phyloP scores from a whole-genome alignment of 23 tunicate genomes.

The Ascidia mentula region DNA sequence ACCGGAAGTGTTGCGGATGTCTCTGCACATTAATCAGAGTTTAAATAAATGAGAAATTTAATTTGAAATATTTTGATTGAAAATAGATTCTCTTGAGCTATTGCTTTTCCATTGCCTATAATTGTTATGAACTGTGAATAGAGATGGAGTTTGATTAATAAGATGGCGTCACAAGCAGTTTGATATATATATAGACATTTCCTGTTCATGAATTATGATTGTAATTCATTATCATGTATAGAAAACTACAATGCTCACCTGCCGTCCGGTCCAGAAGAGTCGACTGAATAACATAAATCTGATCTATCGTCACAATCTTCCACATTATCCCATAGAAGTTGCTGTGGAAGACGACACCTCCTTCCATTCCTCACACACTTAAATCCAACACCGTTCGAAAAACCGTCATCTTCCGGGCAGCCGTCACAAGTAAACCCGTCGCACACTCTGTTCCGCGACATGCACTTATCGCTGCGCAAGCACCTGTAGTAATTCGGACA shows the following conservation, averaged over 20 bases:
- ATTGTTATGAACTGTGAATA: too few relatives aligned
- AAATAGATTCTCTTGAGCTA: too few relatives aligned
- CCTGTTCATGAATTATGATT: too few relatives aligned
- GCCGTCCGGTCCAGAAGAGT: neutral
- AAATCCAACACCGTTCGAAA: constrained; percentile 31
- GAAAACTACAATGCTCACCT: too few relatives aligned
- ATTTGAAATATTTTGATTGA: too few relatives aligned
- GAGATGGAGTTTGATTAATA: too few relatives aligned
- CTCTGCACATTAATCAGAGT: too few relatives aligned
- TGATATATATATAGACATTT: too few relatives aligned
- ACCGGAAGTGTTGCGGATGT: neutral
- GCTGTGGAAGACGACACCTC: constrained; percentile 53
- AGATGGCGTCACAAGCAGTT: too few relatives aligned
- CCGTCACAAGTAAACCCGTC: constrained; percentile 45
- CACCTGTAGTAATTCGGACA: constrained; percentile 66
- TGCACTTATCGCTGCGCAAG: constrained; percentile 14
- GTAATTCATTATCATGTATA: too few relatives aligned
- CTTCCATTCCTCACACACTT: constrained; percentile 45
- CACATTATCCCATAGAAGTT: constrained; percentile 41
- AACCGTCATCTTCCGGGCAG: constrained; percentile 40
- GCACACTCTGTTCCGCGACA: constrained; percentile 34
- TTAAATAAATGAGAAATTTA: too few relatives aligned
- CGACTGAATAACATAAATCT: constrained; percentile 29
- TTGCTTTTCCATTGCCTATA: too few relatives aligned
- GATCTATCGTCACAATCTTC: constrained; percentile 51